Evolutionary conservation across 2,113 vertebrate genomes (phyloP).

Genomic region (Callocephalon fimbriatum): DNA sequence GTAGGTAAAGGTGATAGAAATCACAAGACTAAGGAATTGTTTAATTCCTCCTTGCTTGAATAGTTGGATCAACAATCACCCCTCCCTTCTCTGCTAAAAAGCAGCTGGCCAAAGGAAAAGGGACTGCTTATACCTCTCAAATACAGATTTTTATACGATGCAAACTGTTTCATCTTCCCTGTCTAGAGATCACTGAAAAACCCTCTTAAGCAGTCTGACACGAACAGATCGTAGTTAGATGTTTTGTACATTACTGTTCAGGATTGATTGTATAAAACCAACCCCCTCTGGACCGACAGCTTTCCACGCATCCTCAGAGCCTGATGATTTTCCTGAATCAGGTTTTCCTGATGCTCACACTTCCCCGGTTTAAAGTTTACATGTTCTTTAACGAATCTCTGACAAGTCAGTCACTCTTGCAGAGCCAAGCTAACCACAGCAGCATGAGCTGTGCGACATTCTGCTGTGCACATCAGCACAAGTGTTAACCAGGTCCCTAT

Average conservation of each 20-base stretch:
- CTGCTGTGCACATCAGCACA: neutral
- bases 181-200: neutral
- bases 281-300: neutral
- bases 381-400: neutral
- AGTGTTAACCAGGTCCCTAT: neutral
- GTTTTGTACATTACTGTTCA: neutral
- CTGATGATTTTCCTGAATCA: neutral
- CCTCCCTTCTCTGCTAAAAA: neutral
- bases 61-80: neutral
- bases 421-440: neutral
- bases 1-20: neutral
- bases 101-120: neutral
- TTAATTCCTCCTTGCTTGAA: neutral
- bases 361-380: neutral
- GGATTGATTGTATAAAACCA: neutral
- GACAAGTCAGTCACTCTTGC: neutral
- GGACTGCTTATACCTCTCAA: neutral
- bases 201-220: neutral
- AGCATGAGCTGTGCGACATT: neutral
- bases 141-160: accelerated
- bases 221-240: accelerated
- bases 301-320: neutral
- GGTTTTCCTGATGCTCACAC: neutral
- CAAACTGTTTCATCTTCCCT: neutral
- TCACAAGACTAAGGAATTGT: neutral